Evolutionary conservation across 2,113 vertebrate genomes (phyloP).

Genomic region (Calidris pygmaea): DNA sequence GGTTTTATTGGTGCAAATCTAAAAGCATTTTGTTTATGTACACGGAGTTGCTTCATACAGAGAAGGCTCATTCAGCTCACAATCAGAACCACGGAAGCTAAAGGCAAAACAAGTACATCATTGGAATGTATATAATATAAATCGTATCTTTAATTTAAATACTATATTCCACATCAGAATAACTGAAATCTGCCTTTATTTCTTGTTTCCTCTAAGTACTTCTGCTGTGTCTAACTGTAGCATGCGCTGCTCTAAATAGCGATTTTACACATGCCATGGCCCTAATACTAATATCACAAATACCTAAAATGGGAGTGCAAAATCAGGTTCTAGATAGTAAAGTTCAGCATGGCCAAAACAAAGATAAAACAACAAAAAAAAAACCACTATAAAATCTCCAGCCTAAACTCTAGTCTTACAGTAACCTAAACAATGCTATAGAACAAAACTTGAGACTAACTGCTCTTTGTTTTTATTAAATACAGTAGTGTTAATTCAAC

Average conservation of each 20-base stretch:
- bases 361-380: neutral
- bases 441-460: neutral
- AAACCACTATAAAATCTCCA: neutral
- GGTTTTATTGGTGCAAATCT: neutral
- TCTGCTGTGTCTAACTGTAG: neutral
- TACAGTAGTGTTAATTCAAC: neutral
- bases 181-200: neutral
- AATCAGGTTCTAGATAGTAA: neutral
- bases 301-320: neutral
- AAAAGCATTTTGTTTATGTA: neutral
- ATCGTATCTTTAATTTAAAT: neutral
- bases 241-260: neutral
- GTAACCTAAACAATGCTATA: neutral
- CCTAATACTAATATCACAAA: neutral
- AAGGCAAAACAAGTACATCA: neutral
- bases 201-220: neutral
- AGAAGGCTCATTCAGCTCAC: neutral
- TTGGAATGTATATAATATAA: neutral
- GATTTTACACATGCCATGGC: neutral
- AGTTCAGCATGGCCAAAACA: neutral
- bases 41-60: neutral
- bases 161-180: neutral
- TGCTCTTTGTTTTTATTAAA: neutral
- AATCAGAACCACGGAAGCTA: neutral
- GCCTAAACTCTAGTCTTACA: neutral